A percentile compares a stretch with the other conserved stretches of the same genome.
Conservation (phyloP, 2,797 vertebrate genomes). For the Myotis findleyi region DNA sequence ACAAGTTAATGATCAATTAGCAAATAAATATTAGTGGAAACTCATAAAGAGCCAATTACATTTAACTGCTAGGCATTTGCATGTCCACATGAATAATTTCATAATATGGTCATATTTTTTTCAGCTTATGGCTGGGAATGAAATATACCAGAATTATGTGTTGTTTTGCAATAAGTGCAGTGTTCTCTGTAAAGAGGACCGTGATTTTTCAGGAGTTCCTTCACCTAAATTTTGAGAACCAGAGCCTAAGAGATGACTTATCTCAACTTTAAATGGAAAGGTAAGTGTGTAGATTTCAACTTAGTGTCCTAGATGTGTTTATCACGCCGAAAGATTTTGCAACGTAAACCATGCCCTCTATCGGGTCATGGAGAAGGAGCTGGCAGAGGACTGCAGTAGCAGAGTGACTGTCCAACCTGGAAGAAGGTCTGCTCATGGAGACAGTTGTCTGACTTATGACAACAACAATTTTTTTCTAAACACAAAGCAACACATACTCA, state of each 20-base stretch:
- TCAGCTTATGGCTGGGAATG: not conserved
- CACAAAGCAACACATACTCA: not conserved
- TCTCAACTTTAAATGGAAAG: constrained; percentile 35
- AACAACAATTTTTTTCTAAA: not conserved
- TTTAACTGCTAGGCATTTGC: not conserved
- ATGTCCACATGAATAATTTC: not conserved
- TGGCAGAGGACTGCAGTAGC: not conserved
- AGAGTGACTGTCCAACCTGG: too few species aligned
- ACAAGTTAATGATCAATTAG: constrained; percentile 29
- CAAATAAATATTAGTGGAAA: constrained; percentile 36
- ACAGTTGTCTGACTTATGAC: not conserved
- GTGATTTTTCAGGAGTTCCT: constrained; percentile 61
- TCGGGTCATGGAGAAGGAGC: not conserved
- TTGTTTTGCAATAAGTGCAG: not conserved
- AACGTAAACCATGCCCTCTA: not conserved
- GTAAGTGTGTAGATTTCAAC: not conserved
- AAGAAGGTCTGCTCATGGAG: not conserved
- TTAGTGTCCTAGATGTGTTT: not conserved
- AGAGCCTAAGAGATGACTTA: constrained; percentile 5
- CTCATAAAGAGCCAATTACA: not conserved
- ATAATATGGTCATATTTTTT: constrained; percentile 5
- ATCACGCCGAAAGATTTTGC: not conserved
- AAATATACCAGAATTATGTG: not conserved
- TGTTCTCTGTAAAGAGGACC: constrained; percentile 14
- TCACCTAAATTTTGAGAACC: constrained; percentile 31